Base-by-base conservation (phyloP, 2,797 vertebrate species). In the Cichlasoma orientale region DNA sequence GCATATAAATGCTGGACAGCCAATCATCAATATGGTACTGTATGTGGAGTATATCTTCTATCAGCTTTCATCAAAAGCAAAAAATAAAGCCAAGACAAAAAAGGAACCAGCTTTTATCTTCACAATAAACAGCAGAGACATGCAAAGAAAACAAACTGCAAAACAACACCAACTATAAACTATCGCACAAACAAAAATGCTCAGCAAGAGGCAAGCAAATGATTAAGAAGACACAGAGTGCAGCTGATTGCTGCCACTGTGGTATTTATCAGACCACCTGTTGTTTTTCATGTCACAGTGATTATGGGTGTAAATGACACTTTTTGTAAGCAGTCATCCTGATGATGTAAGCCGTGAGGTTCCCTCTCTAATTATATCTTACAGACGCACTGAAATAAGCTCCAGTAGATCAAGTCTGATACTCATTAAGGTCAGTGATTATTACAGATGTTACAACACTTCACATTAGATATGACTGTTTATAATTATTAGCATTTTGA, bases 401-500 rank as follows among this genome's bases (percentile, higher is more conserved):
- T 56, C 7, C 10, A 54, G 33, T 36, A 57, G 27, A 76, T 52
- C 3, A 13, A 59, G 47, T 21, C n/a, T 52, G 21, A 76, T n/a
- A 13, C 25, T 61, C 31, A 36, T 47, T 53, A 38, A 27, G 54
- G 31, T 47, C 19, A 54, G 18, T 19, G 10, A 70, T 72, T 61
- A 77, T 63, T 33, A 69, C 18, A 23, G 33, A 53, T 63, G 52
- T 47, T 31, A 5, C 16, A 33, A 6, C 21, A 33, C 33, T 55
- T 54, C 55, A 78, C 75, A 54, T 68, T 8, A n/a, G 27, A 58
- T 14, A 10, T 5, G 4, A 25, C 21, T 38, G 19, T 38, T 38
- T 25, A 56, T 53, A 5, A 78, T 44, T 4, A 68, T 59, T 68
- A 56, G 41, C n/a, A 76, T 70, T 56, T 74, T 68, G 10, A 50